Base-by-base conservation (phyloP, 1,140 invertebrate species). In the Hyphantria cunea region DNA sequence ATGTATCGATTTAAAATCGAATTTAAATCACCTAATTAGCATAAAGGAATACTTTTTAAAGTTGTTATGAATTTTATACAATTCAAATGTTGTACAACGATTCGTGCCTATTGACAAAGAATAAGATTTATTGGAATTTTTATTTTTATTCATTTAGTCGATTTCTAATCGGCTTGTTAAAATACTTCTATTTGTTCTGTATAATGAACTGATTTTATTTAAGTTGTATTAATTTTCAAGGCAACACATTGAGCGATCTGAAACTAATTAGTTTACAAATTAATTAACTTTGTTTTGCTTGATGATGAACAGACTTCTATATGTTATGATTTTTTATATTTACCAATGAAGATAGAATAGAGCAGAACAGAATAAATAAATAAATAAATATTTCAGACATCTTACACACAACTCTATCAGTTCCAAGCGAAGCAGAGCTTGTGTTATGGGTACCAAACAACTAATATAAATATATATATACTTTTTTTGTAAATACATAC, bases 11-110 rank as follows among this genome's bases (percentile, higher is more conserved):
- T 75, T 63, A 61, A 72, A 73, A 71, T 69, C 56, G 74, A 66
- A 74, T 77, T 74, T 73, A 70, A 79, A 76, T 79, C 66, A 70
- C 68, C 65, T 63, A 34, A 71, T 81, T 81, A 70, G 58, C 76
- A 79, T 77, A 61, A 53, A 54, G 15, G 13, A 47, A 52, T 37
- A 47, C 25, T 53, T 69, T 45, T 47, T 33, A 34, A 60, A 42
- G 56, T 51, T 60, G 33, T 60, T 60, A 60, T 42, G 48, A 42
- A 44, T 42, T 60, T 37, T 44, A 44, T 50, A 60, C 34, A 48
- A 48, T 56, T 11, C 54, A n/a, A 37, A 44, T 45, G 44, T 56
- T 37, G n/a, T 47, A 56, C 14, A 47, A 48, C 54, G 54, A n/a
- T 33, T 55, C 44, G 44, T 56, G 13, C 13, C 0, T 55, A 55